Evolutionary conservation across 1,140 invertebrate genomes (phyloP).

Genomic region (Heliconius himera): DNA sequence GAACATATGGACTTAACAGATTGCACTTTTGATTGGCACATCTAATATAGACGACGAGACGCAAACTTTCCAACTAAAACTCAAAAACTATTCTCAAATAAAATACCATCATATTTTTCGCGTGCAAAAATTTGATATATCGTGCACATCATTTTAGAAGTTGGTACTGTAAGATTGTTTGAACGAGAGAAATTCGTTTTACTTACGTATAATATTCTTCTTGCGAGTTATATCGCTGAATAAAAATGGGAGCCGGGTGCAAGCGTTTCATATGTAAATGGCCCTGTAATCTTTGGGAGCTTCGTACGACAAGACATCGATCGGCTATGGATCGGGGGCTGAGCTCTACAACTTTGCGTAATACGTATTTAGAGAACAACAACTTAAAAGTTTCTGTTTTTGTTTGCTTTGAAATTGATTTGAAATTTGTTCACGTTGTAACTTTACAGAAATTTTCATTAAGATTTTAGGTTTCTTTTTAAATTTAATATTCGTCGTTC

Average conservation of each 20-base stretch:
- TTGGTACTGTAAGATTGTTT: constrained; percentile 25
- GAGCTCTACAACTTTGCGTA: constrained; percentile 59
- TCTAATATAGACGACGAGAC: too few relatives aligned
- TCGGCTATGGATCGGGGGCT: constrained; percentile 61
- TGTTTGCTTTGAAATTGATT: constrained; percentile 31
- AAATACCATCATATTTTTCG: not conserved
- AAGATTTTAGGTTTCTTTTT: too few relatives aligned
- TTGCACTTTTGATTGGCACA: too few relatives aligned
- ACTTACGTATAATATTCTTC: constrained; percentile 51
- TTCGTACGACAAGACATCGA: constrained; percentile 64
- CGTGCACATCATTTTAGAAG: constrained; percentile 27
- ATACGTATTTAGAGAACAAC: constrained; percentile 53
- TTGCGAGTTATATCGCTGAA: constrained; percentile 56
- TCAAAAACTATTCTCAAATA: not conserved
- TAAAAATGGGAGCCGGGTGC: constrained; percentile 66
- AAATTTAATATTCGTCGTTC: too few relatives aligned
- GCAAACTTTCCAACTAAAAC: too few relatives aligned
- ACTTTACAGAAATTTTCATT: constrained; percentile 11
- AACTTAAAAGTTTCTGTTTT: constrained; percentile 47
- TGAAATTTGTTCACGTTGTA: not conserved
- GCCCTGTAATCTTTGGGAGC: constrained; percentile 68
- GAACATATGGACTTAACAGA: too few relatives aligned
- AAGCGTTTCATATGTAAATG: constrained; percentile 77
- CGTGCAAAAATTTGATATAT: constrained; percentile 26
- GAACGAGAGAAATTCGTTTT: constrained; percentile 37